Evolutionary conservation across 2,888 invertebrate genomes (phyloP).

Genomic region (Lasioglossum figueresi): DNA sequence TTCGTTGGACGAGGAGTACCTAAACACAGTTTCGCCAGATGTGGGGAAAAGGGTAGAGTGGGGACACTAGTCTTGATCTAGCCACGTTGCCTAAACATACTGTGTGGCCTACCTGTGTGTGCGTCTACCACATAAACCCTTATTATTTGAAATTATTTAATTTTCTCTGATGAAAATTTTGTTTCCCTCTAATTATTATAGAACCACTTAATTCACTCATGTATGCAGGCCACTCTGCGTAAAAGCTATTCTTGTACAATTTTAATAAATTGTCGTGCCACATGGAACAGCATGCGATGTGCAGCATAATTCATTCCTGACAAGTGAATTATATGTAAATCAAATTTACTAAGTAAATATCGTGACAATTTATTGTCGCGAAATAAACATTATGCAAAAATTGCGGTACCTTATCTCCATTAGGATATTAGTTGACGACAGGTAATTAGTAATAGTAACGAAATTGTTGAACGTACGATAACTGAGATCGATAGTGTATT

Average conservation of each 20-base stretch:
- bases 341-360: neutral
- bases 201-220: neutral
- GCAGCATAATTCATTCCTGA: neutral
- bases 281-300: neutral
- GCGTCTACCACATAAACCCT: too few species aligned
- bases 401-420: neutral
- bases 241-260: neutral
- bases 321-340: neutral
- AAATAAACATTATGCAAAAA: neutral
- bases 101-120: too few species aligned
- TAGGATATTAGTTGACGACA: neutral
- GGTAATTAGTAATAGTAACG: too few species aligned
- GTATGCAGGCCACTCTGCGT: neutral
- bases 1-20: too few species aligned
- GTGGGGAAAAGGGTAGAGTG: too few species aligned
- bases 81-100: too few species aligned
- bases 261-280: neutral
- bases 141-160: neutral
- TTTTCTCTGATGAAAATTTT: neutral
- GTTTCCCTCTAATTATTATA: neutral
- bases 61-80: too few species aligned
- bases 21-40: too few species aligned
- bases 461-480: neutral
- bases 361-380: neutral
- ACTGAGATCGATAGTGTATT: neutral